Evolutionary conservation across 1,140 invertebrate genomes (phyloP).

Genomic region (Achroia grisella): DNA sequence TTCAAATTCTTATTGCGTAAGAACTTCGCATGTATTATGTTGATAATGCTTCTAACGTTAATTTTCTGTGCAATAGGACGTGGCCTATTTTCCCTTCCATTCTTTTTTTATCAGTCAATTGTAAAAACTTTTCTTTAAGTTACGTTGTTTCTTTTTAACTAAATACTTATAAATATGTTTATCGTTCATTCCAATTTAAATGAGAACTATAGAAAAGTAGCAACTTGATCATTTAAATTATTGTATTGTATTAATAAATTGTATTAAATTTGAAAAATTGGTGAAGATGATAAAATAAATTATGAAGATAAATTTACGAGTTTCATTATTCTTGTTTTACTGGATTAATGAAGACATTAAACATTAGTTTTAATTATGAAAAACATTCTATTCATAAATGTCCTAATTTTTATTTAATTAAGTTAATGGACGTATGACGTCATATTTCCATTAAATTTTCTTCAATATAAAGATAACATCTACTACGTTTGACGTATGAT

Average conservation of each 20-base stretch:
- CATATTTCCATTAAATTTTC: too few relatives aligned
- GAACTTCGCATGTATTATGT: conserved; percentile 12
- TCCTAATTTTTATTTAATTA: too few relatives aligned
- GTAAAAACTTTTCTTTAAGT: conserved; percentile 63
- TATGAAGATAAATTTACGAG: conserved; percentile 47
- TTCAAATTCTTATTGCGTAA: conserved; percentile 30
- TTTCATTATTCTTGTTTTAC: too few relatives aligned
- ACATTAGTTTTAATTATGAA: too few relatives aligned
- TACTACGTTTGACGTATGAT: too few relatives aligned
- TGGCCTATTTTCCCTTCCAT: conserved; percentile 45
- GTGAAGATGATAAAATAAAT: conserved; percentile 71
- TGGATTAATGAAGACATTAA: too few relatives aligned
- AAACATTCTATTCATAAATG: too few relatives aligned
- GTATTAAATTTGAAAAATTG: conserved; percentile 71
- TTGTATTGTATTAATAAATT: conserved; percentile 70
- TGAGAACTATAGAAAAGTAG: conserved; percentile 63
- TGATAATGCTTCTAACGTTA: conserved; percentile 25
- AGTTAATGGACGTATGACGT: too few relatives aligned
- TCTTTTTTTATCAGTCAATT: conserved; percentile 39
- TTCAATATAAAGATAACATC: too few relatives aligned
- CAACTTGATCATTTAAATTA: conserved; percentile 71
- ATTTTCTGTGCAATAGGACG: conserved; percentile 62
- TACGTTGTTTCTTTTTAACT: conserved; percentile 68
- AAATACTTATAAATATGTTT: conserved; percentile 62
- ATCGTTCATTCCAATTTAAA: conserved; percentile 72